Evolutionary conservation across 2,113 vertebrate species (phyloP).

Genomic region (Pituophis catenifer): DNA sequence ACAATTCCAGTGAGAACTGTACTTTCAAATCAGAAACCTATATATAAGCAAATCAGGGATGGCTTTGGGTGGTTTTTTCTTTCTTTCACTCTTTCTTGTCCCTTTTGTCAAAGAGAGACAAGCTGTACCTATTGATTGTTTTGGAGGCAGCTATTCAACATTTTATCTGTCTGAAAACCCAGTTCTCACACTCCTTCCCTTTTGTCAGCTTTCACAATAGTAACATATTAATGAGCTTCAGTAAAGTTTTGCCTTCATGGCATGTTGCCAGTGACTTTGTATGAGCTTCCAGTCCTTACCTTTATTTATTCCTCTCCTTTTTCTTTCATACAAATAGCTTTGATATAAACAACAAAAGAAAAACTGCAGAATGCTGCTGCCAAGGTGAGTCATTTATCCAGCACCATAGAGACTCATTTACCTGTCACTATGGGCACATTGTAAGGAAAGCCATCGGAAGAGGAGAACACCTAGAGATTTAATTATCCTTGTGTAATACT

Average conservation of each 20-base stretch:
- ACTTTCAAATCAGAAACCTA: not conserved
- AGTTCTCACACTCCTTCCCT: not conserved
- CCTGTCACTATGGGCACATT: not conserved
- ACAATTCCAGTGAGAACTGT: not conserved
- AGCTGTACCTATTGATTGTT: not conserved
- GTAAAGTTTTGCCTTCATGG: slow-evolving; percentile 3
- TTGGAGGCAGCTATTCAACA: not conserved
- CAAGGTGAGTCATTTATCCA: not conserved
- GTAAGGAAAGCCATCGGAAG: not conserved
- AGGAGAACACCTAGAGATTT: accelerated
- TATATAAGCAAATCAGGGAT: not conserved
- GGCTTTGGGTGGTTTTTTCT: not conserved
- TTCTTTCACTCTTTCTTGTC: not conserved
- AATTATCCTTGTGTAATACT: not conserved
- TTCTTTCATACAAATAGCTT: slow-evolving; percentile 32
- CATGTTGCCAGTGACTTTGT: slow-evolving; percentile 30
- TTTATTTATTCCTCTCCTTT: slow-evolving; percentile 18
- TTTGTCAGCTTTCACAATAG: not conserved
- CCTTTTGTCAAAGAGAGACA: not conserved
- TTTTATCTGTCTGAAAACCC: not conserved
- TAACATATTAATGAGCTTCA: slow-evolving; percentile 14
- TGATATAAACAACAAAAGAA: slow-evolving; percentile 35
- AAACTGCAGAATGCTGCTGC: not conserved
- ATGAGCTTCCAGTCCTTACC: slow-evolving; percentile 40
- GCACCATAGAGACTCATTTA: not conserved